Conservation (phyloP, 2,797 vertebrate genomes). For the Philypnodon macrostomus region DNA sequence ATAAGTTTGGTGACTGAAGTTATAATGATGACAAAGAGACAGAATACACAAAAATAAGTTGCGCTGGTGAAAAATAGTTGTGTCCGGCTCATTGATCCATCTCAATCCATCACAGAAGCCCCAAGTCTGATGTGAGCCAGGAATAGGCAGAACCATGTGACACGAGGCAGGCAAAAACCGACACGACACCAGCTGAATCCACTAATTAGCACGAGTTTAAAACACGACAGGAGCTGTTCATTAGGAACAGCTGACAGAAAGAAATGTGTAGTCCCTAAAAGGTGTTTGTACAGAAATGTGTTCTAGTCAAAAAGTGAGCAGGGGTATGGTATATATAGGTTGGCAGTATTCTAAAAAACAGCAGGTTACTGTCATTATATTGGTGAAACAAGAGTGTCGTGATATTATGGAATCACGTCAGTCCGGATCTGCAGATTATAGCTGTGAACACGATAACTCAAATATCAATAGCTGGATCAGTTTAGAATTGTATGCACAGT, state of each 20-base stretch:
- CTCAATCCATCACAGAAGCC: slow-evolving; percentile 49
- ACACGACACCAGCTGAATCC: slow-evolving; percentile 22
- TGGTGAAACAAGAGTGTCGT: too few relatives aligned
- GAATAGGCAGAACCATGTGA: slow-evolving; percentile 26
- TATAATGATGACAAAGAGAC: slow-evolving; percentile 62
- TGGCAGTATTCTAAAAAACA: too few relatives aligned
- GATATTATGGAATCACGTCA: too few relatives aligned
- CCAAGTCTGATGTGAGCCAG: slow-evolving; percentile 27
- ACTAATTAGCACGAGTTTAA: slow-evolving; percentile 24
- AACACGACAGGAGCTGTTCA: slow-evolving; percentile 9
- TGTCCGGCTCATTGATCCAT: slow-evolving; percentile 63
- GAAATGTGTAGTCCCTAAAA: not conserved
- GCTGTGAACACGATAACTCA: too few relatives aligned
- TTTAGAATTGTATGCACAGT: too few relatives aligned
- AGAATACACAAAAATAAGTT: slow-evolving; percentile 47
- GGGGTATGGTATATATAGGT: not conserved
- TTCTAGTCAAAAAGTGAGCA: not conserved
- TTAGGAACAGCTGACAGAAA: slow-evolving; percentile 17
- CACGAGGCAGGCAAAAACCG: too few relatives aligned
- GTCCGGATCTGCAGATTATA: too few relatives aligned
- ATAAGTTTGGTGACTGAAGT: slow-evolving; percentile 50
- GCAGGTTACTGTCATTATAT: too few relatives aligned
- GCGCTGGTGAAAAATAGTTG: slow-evolving; percentile 56
- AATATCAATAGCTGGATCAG: too few relatives aligned
- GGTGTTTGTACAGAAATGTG: slow-evolving; percentile 1